Conservation (phyloP, 2,113 vertebrate species). For the Damaliscus lunatus region DNA sequence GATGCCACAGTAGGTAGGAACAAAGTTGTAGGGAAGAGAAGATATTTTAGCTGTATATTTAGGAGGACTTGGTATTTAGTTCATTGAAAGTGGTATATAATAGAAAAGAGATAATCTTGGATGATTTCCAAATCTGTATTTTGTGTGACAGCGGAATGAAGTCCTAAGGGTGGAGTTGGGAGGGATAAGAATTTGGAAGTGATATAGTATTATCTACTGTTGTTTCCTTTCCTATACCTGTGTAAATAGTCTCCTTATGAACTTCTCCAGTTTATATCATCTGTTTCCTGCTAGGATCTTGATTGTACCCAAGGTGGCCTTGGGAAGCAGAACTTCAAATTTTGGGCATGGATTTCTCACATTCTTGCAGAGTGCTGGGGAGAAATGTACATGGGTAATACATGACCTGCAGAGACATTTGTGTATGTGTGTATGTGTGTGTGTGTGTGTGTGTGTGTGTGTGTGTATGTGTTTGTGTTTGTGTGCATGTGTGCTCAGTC, state of each 20-base stretch:
- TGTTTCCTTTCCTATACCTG: neutral
- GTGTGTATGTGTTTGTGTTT: too few relatives aligned
- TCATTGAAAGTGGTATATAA: neutral
- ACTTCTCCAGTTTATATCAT: neutral
- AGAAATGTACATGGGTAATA: neutral
- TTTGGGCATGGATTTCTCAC: neutral
- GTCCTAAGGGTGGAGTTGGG: neutral
- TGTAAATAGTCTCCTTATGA: neutral
- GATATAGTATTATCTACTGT: neutral
- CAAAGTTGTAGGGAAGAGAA: neutral
- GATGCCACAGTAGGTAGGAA: neutral
- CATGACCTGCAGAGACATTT: neutral
- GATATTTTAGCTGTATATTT: neutral
- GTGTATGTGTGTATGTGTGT: neutral
- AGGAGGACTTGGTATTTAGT: neutral
- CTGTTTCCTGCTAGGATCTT: neutral
- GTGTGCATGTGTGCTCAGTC: neutral
- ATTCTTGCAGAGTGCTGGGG: neutral
- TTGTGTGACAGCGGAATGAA: neutral
- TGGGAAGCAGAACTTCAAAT: constrained; percentile 1
- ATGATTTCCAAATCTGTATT: neutral
- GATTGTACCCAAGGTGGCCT: neutral
- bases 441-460: neutral
- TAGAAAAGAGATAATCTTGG: neutral
- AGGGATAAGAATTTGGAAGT: neutral